Percentiles rank a stretch among this genome's conserved stretches.
Conservation (phyloP, 2,888 invertebrate species). For the Xanthorhoe designata region DNA sequence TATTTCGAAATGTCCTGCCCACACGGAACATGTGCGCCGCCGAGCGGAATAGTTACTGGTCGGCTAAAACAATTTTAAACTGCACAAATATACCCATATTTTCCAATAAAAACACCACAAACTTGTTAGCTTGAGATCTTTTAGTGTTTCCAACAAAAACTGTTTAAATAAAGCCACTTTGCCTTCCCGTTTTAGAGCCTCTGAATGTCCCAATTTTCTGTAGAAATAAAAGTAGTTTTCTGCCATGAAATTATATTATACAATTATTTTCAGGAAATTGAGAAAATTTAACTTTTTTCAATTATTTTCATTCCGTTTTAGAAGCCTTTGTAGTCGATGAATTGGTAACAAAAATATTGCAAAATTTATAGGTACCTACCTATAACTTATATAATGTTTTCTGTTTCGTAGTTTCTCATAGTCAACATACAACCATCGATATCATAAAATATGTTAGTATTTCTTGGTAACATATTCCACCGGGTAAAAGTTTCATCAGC, state of each 20-base stretch:
- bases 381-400: neutral
- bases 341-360: neutral
- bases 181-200: constrained; percentile 11
- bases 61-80: constrained; percentile 24
- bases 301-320: neutral
- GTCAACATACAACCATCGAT: neutral
- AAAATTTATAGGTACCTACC: neutral
- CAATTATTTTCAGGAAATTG: neutral
- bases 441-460: neutral
- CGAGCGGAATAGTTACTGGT: constrained; percentile 29
- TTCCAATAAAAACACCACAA: constrained; percentile 11
- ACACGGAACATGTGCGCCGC: constrained; percentile 22
- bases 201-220: constrained; percentile 17
- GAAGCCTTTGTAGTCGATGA: neutral
- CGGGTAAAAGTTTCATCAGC: constrained; percentile 16
- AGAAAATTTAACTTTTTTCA: neutral
- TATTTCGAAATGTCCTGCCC: constrained; percentile 1
- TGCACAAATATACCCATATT: constrained; percentile 25
- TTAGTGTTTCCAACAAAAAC: constrained; percentile 5
- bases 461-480: constrained; percentile 14
- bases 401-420: neutral
- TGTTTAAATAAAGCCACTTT: constrained; percentile 14
- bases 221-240: constrained; percentile 18
- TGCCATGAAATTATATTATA: neutral
- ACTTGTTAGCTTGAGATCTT: constrained; percentile 14